Evolutionary conservation across 2,797 vertebrate genomes (phyloP), one percentile per base, ranked within the genome.

Genomic region (Vespertilio murinus): DNA sequence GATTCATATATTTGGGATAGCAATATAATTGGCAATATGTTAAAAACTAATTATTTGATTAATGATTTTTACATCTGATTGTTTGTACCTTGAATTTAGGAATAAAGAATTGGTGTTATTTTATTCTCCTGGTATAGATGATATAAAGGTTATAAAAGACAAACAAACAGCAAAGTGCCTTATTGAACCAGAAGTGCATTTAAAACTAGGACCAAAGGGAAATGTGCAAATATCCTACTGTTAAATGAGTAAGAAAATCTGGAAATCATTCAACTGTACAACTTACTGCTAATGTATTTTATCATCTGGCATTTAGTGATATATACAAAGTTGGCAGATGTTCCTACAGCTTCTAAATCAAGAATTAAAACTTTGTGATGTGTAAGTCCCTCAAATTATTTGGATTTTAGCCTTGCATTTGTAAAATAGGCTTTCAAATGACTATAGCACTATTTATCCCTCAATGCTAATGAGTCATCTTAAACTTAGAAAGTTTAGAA

Each of bases 341-440:
- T 93, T 95, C 81, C 82, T 84, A 54, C 47, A 82, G 45, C 70
- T 97, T 91, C 95, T 94, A 95, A 93, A 95, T 89, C 85, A 90
- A 90, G 90, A 93, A 93, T 94, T 96, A 94, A 93, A 94, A 97
- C 30, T 88, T 92, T 89, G 88, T 78, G 73, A 84, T 93, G 40
- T 89, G 49, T 45, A 93, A 94, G 88, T 91, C 70, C 71, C 67
- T 95, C 85, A 78, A 18, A 61, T 94, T 88, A 56, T 77, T 93
- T 95, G 94, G 86, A 77, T 91, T 93, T 96, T 64, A 93, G 81
- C 86, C 82, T 87, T 84, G 64, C 56, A 42, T 94, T 79, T 95
- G 90, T 92, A 87, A 97, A 96, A 94, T 95, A 92, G 94, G 77
- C 92, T 95, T 92, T 92, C 83, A 88, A 96, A 93, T 95, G 59